phyloP scores from a whole-genome alignment of 1,140 invertebrate species.

The Tetranychus cinnabarinus region DNA sequence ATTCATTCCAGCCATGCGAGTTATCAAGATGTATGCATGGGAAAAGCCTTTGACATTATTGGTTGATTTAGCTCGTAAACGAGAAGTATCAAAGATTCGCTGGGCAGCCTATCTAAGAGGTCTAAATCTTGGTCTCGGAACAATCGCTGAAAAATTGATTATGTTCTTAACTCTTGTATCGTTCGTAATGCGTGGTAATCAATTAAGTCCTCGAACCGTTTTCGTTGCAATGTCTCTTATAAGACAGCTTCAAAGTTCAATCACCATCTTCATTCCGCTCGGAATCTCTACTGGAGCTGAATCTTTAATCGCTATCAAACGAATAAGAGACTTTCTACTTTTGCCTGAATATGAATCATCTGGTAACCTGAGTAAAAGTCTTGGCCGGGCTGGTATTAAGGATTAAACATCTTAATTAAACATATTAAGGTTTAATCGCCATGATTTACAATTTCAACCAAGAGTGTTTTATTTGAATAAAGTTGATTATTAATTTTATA shows the following conservation, averaged over 20 bases:
- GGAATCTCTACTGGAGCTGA: slow-evolving; percentile 31
- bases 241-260: slow-evolving; percentile 34
- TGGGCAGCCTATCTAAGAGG: slow-evolving; percentile 40
- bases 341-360: slow-evolving; percentile 17
- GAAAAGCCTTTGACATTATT: slow-evolving; percentile 47
- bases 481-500: no score
- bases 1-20: slow-evolving; percentile 61
- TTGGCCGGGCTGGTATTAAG: slow-evolving; percentile 5
- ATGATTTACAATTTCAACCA: no score
- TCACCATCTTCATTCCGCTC: slow-evolving; percentile 43
- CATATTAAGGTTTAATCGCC: no score
- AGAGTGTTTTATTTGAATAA: no score
- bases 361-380: neutral
- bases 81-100: slow-evolving; percentile 40
- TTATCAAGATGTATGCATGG: slow-evolving; percentile 57
- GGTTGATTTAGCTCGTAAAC: slow-evolving; percentile 29
- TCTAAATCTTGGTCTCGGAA: slow-evolving; percentile 28
- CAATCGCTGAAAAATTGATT: slow-evolving; percentile 34
- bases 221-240: slow-evolving; percentile 46
- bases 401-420: slow-evolving; percentile 2
- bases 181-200: slow-evolving; percentile 37
- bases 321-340: slow-evolving; percentile 24
- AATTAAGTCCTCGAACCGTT: slow-evolving; percentile 46
- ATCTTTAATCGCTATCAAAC: slow-evolving; percentile 35
- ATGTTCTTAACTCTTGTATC: slow-evolving; percentile 44